Conservation (phyloP, 2,113 vertebrate species). For the Muscicapa adusta region DNA sequence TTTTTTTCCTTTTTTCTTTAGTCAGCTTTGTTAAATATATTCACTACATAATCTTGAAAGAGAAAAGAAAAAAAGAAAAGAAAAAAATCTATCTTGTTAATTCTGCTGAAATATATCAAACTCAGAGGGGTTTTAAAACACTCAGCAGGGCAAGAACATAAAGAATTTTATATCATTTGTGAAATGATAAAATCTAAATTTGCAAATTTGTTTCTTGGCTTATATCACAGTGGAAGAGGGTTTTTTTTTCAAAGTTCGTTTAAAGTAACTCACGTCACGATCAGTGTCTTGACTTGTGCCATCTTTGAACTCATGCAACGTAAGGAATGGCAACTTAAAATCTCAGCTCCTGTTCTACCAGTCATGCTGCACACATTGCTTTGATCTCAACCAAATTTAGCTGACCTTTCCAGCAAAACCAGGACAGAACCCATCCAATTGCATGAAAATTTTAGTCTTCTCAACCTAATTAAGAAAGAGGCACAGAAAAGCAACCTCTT, state of each 20-base stretch:
- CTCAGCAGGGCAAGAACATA: not conserved
- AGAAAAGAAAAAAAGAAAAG: not conserved
- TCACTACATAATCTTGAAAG: not conserved
- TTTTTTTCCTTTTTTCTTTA: not conserved
- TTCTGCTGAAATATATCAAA: not conserved
- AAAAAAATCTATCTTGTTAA: not conserved
- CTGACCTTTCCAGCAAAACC: not conserved
- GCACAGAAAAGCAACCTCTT: not conserved
- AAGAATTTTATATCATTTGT: not conserved
- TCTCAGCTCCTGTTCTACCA: not conserved
- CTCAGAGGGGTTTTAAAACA: not conserved
- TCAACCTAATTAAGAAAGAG: not conserved
- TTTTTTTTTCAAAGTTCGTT: not conserved
- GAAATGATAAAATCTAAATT: not conserved
- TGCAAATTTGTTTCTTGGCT: accelerated
- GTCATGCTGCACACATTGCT: not conserved
- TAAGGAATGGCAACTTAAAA: not conserved
- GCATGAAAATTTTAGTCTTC: not conserved
- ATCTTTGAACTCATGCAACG: not conserved
- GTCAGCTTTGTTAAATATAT: not conserved
- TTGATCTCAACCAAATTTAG: not conserved
- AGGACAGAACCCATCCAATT: not conserved
- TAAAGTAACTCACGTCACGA: not conserved
- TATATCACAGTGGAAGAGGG: not conserved
- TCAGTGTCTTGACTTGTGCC: not conserved